Percentiles rank a stretch among this genome's conserved stretches.
Conservation (phyloP, 2,113 vertebrate genomes). For the Crotalus helleri region DNA sequence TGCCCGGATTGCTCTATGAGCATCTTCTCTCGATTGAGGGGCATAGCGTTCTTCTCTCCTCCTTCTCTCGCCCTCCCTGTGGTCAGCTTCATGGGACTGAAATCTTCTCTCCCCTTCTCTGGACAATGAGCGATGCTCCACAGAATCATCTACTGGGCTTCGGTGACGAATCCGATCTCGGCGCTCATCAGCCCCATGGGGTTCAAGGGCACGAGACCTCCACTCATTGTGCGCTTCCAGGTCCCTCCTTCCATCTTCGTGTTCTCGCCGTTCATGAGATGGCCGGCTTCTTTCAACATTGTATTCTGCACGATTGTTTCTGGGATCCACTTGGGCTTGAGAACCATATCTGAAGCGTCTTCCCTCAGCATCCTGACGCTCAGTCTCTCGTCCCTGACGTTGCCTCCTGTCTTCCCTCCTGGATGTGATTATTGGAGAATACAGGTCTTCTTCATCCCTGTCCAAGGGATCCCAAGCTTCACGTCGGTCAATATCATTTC, state of each 20-base stretch:
- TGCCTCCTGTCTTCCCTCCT: not conserved
- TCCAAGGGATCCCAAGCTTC: not conserved
- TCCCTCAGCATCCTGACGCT: not conserved
- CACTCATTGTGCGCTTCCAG: rapidly evolving
- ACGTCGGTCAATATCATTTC: not conserved
- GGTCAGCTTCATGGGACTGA: rapidly evolving
- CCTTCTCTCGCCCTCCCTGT: rapidly evolving
- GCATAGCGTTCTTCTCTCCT: rapidly evolving
- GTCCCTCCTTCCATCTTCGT: not conserved
- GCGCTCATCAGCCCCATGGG: rapidly evolving
- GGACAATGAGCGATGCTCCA: not conserved
- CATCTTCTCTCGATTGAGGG: rapidly evolving
- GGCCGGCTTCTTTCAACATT: not conserved
- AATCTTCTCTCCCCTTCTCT: rapidly evolving
- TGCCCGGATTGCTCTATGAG: rapidly evolving
- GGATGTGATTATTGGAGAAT: not conserved
- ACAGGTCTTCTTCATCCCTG: not conserved
- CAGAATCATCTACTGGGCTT: not conserved
- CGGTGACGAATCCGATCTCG: not conserved
- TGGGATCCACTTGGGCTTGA: not conserved
- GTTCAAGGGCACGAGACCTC: not conserved
- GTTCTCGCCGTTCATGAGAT: not conserved
- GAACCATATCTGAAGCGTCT: too few species aligned
- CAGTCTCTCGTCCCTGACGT: not conserved
- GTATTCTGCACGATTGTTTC: not conserved